Percentiles rank a stretch among this genome's conserved stretches.
Conservation (phyloP, 1,140 invertebrate genomes). For the Gryllus bimaculatus region DNA sequence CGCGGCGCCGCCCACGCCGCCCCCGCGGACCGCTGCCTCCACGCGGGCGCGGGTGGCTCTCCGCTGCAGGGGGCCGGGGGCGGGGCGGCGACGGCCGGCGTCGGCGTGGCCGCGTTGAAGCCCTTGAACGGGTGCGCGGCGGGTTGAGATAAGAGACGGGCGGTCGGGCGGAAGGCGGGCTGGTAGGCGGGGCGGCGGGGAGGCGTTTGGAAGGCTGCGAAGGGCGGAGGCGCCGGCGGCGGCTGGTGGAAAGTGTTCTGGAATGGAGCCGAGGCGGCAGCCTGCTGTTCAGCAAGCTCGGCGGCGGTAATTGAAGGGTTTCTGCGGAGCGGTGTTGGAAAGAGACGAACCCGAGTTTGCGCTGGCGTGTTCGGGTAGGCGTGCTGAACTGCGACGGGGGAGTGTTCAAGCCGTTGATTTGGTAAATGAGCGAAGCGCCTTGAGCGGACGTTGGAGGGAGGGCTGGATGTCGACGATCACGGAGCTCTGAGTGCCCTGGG, state of each 20-base stretch:
- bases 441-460: conserved; percentile 15
- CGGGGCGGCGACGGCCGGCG: background rate
- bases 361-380: background rate
- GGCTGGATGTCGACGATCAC: conserved; percentile 9
- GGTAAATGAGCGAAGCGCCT: conserved; percentile 15
- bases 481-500: background rate
- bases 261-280: conserved; percentile 9
- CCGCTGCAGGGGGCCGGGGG: background rate
- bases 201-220: conserved; percentile 5
- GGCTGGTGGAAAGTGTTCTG: conserved; percentile 14
- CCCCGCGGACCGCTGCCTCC: background rate
- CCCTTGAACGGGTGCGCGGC: background rate
- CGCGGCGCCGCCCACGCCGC: background rate
- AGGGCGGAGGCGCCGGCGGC: background rate
- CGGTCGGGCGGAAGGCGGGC: background rate
- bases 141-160: conserved; percentile 2
- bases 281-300: background rate
- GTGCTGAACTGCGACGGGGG: background rate
- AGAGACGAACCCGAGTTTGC: background rate
- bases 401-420: conserved; percentile 12
- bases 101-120: background rate
- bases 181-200: background rate
- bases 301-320: background rate
- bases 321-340: conserved; percentile 5
- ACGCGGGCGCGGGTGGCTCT: background rate